Evolutionary conservation across 1,140 invertebrate genomes (phyloP).

Genomic region (Drosophila yakuba): DNA sequence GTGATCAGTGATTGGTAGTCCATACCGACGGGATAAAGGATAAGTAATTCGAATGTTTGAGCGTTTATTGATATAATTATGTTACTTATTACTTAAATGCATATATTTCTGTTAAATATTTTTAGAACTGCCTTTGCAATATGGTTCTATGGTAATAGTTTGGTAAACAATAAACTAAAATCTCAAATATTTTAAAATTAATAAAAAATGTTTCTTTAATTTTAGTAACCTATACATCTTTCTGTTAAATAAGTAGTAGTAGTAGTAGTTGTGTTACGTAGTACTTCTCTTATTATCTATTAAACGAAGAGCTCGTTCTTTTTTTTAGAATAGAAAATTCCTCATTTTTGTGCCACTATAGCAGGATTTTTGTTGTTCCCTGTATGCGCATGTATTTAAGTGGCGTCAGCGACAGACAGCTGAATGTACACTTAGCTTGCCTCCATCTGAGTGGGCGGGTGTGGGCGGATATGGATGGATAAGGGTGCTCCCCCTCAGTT

Average conservation of each 20-base stretch:
- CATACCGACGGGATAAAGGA: constrained; percentile 11
- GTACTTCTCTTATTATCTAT: not conserved
- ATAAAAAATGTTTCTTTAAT: no score
- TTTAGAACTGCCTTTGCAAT: no score
- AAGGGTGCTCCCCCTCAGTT: not conserved
- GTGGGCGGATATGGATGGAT: constrained; percentile 7
- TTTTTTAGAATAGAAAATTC: not conserved
- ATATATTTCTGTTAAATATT: no score
- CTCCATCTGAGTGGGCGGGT: constrained; percentile 10
- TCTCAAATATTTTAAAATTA: no score
- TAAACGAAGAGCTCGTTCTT: not conserved
- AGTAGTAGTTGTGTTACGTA: no score
- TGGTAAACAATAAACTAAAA: no score
- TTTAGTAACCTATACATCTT: no score
- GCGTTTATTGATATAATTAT: not conserved
- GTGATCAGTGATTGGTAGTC: constrained; percentile 45
- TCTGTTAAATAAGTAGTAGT: no score
- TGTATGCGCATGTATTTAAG: constrained; percentile 59
- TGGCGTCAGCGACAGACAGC: constrained; percentile 62
- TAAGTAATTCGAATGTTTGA: not conserved
- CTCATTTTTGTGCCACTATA: constrained; percentile 30
- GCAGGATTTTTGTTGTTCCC: constrained; percentile 30
- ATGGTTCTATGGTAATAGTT: no score
- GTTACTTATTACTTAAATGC: not conserved
- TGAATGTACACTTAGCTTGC: constrained; percentile 61